These are phyloP conservation scores for Tuta absoluta DNA, from an alignment of 2,888 invertebrate genomes.

Conservation along the genomic window DNA sequence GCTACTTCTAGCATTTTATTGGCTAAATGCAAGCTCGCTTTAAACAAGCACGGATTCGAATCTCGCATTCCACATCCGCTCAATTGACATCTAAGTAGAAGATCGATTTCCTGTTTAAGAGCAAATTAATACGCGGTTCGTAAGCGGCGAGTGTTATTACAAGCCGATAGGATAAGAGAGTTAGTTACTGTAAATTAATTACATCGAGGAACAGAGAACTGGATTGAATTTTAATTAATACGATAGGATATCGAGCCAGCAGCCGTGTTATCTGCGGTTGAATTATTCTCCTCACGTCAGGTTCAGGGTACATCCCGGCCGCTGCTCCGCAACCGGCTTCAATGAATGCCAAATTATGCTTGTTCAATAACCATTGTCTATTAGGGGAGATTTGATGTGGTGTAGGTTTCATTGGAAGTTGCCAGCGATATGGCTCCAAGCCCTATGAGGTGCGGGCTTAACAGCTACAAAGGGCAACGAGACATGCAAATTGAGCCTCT, in stretches of 20 bases:
- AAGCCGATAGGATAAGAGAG: constrained; percentile 28
- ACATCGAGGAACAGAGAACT: constrained; percentile 43
- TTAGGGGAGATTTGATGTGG: constrained; percentile 55
- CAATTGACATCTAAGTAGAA: constrained; percentile 7
- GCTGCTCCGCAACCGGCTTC: constrained; percentile 39
- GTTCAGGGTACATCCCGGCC: constrained; percentile 40
- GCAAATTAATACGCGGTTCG: not conserved
- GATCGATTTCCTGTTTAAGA: constrained; percentile 1
- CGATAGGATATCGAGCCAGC: constrained; percentile 56
- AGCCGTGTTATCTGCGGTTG: constrained; percentile 50
- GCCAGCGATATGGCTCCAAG: constrained; percentile 47
- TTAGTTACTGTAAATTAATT: constrained; percentile 39
- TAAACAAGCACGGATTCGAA: not conserved
- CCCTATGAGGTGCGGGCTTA: constrained; percentile 47
- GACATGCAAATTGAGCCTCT: constrained; percentile 71
- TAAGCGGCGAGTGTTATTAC: constrained; percentile 18
- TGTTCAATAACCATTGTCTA: constrained; percentile 61
- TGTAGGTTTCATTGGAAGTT: constrained; percentile 51
- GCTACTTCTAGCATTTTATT: not conserved
- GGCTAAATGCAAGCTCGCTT: not conserved
- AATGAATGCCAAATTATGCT: constrained; percentile 58
- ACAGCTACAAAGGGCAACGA: constrained; percentile 64
- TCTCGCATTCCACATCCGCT: not conserved
- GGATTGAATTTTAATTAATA: constrained; percentile 64
- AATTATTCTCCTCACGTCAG: constrained; percentile 64